Percentiles rank a stretch among this genome's conserved stretches.
Evolutionary conservation across 2,888 invertebrate species (phyloP).

Genomic region (Melanargia galathea): DNA sequence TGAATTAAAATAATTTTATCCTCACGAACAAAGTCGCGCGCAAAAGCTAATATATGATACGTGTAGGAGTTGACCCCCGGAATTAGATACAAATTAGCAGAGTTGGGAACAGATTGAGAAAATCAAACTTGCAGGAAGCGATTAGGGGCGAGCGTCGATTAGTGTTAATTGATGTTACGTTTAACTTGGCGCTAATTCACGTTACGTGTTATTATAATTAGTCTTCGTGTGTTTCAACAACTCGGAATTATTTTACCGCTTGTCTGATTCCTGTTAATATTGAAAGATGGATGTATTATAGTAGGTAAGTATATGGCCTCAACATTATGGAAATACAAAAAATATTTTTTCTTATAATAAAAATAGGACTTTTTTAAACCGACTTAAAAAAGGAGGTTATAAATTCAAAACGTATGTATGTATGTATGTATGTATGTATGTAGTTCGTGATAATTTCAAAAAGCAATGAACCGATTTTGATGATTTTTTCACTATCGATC

Average conservation of each 20-base stretch:
- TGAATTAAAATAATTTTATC: not conserved
- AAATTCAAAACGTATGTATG: too few relatives aligned
- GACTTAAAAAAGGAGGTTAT: too few relatives aligned
- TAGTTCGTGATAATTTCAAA: too few relatives aligned
- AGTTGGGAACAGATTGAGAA: conserved; percentile 25
- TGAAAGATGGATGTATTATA: too few relatives aligned
- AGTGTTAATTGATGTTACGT: conserved; percentile 26
- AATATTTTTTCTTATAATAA: too few relatives aligned
- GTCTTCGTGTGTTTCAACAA: not conserved
- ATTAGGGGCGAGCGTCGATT: conserved; percentile 30
- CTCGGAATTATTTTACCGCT: not conserved
- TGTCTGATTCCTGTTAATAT: not conserved
- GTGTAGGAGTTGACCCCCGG: not conserved
- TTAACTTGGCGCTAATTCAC: conserved; percentile 13
- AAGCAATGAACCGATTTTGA: too few relatives aligned
- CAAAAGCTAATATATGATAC: not conserved
- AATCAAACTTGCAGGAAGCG: conserved; percentile 31
- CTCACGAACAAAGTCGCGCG: not conserved
- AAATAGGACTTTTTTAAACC: too few relatives aligned
- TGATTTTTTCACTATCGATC: too few relatives aligned
- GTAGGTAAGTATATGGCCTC: too few relatives aligned
- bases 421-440: too few relatives aligned
- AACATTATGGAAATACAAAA: too few relatives aligned
- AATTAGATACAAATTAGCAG: conserved; percentile 19
- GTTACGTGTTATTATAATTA: not conserved